Evolutionary conservation across 1,140 invertebrate species (phyloP), one percentile per base, ranked within the genome.

Genomic region (Euura saliciscinereae): DNA sequence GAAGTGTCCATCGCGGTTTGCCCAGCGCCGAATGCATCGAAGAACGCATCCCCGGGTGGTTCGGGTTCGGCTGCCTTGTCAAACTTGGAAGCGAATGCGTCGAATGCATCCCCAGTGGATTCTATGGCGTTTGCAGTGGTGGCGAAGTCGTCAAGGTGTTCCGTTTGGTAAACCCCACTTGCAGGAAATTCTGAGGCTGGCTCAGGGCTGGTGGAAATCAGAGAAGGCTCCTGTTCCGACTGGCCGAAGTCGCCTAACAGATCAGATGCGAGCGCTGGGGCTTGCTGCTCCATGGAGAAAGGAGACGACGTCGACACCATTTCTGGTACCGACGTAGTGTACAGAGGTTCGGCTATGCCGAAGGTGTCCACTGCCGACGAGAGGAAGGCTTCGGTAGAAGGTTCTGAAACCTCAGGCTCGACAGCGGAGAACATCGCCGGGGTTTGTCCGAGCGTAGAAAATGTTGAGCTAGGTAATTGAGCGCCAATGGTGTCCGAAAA

Each of bases 21-120:
- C 44, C 82, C 85, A 6, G 76, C 78, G 4, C 83, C 88, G 71
- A 91, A 91, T 0, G 89, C 88, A 78, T 90, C 90, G 64, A 87
- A 87, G 71, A 91, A 90, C 0, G 89, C 86, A 79, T 90, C 89
- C 0, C 68, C 71, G 72, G 74, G 76, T 77, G 82, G 76, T 77
- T 90, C 84, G 67, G 84, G 81, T 80, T 92, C 89, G 7, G 89
- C 90, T 3, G 89, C 91, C 65, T 89, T 93, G 68, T 96, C 95
- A 78, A 97, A 97, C 83, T 96, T 95, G 1, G 94, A 93, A 2
- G 94, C 92, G 78, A 97, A 97, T 1, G 93, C 95, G 84, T 96
- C 95, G 73, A 95, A 95, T 13, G 91, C 91, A 74, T 94, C 93
- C 2, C 86, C 85, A 0, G 80, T 77, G 81, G 87, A 71, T 86